phyloP scores from a whole-genome alignment of 30 jellyfish, hydroid and myxozoan genomes.

The Catostylus mosaicus region DNA sequence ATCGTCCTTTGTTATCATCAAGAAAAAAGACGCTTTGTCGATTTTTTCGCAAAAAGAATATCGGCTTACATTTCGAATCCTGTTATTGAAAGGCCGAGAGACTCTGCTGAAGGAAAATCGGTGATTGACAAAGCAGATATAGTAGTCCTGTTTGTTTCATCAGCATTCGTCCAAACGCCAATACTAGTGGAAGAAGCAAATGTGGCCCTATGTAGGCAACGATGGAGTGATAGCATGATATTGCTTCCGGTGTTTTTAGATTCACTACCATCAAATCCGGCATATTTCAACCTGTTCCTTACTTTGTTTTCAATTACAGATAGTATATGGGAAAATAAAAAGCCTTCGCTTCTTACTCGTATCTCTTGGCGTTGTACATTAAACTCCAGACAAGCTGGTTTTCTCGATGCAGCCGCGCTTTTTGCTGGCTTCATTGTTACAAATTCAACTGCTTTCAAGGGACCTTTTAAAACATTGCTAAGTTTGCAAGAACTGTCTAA shows the following conservation, averaged over 20 bases:
- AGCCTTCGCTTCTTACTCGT: conserved; percentile 11
- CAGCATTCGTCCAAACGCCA: conserved; percentile 48
- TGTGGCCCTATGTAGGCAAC: conserved; percentile 59
- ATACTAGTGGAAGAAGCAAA: conserved; percentile 56
- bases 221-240: conserved; percentile 43
- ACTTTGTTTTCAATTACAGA: conserved; percentile 40
- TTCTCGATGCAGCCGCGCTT: conserved; percentile 49
- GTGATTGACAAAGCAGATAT: conserved; percentile 58
- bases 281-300: conserved; percentile 28
- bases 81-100: conserved; percentile 29
- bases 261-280: conserved; percentile 39
- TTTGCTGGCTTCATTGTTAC: conserved; percentile 49
- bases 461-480: conserved; percentile 39
- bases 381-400: conserved; percentile 12
- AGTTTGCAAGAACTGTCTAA: conserved; percentile 21
- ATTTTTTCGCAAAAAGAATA: conserved; percentile 32
- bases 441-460: conserved; percentile 5
- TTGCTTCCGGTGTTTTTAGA: conserved; percentile 33
- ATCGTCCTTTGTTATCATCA: conserved; percentile 41
- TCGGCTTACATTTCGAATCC: conserved; percentile 1
- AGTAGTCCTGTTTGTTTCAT: conserved; percentile 38
- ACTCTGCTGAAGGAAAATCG: conserved; percentile 34
- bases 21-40: conserved; percentile 7
- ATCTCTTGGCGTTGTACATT: conserved; percentile 40
- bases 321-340: conserved; percentile 34